Evolutionary conservation across 2,113 vertebrate genomes (phyloP), one percentile per base, ranked within the genome.

Genomic region (Pontoporia blainvillei): DNA sequence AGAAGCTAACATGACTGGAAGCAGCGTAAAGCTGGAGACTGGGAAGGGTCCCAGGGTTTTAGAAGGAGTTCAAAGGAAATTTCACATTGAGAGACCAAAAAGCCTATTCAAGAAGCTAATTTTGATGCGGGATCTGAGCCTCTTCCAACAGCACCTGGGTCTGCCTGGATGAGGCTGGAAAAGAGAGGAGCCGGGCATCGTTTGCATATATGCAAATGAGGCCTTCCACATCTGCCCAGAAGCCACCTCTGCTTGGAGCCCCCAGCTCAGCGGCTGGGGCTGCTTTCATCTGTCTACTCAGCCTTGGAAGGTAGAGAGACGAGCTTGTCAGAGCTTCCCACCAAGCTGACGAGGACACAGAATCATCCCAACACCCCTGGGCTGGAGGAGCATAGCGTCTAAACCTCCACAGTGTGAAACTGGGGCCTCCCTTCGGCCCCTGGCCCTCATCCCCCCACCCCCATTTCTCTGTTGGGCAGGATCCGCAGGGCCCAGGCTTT

Each of bases 201-300:
- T 98, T 98, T 98, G 96, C 95, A 98, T 98, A 90, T 93, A 97
- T 97, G 96, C 75, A 98, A 97, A 97, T 6, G 3, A 95, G 86
- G 39, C 84, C 83, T 69, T 85, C 83, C 86, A 27, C 64, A 95
- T 91, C 97, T 78, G 92, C 76, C 67, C 59, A 23, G 59, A 78
- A 97, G 75, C 46, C 64, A 95, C 27, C 81, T 91, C n/a, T 88
- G 78, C 91, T 92, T 90, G 3, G 21, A 49, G 46, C 75, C n/a
- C 84, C 12, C 61, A 31, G 89, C 96, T 94, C 0, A 1, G 49
- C 41, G 81, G 91, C 83, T 86, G 6, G 62, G 79, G 76, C 66
- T 67, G 61, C 52, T 36, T 29, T 90, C 86, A 75, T 81, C 75
- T 79, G 18, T 82, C 95, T 91, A 21, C 82, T 64, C 85, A 0